Evolutionary conservation across 2,888 invertebrate species (phyloP).

Genomic region (Ctena decussata): DNA sequence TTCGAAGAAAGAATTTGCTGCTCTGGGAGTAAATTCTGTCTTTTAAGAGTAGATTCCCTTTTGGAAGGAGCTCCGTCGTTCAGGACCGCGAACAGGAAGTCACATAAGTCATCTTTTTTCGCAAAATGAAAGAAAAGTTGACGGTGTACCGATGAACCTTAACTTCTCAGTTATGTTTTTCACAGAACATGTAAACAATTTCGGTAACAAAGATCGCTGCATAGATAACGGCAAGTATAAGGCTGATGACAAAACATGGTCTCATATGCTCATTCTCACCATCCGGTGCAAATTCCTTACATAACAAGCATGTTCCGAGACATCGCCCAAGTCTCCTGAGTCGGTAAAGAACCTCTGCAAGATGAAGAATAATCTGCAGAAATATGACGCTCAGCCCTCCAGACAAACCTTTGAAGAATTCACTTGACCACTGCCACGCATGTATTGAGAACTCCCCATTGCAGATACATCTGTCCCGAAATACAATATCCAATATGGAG

Average conservation of each 20-base stretch:
- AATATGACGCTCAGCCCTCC: slow-evolving; percentile 28
- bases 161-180: no score
- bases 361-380: slow-evolving; percentile 19
- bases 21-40: no score
- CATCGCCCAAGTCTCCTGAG: background rate
- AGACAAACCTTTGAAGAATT: slow-evolving; percentile 15
- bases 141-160: no score
- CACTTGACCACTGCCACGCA: slow-evolving; percentile 11
- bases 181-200: background rate
- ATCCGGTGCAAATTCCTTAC: background rate
- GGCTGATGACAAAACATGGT: background rate
- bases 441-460: slow-evolving; percentile 17
- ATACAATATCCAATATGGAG: slow-evolving; percentile 35
- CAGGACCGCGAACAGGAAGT: no score
- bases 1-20: no score
- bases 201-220: background rate
- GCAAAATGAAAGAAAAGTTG: no score
- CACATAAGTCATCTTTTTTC: no score
- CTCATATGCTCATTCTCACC: background rate
- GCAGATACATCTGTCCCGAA: slow-evolving; percentile 23
- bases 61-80: no score
- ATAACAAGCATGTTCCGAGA: background rate
- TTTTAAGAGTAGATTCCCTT: no score
- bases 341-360: background rate
- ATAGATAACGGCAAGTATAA: background rate